Evolutionary conservation across 1,140 invertebrate species (phyloP).

Genomic region (Calephelis nemesis): DNA sequence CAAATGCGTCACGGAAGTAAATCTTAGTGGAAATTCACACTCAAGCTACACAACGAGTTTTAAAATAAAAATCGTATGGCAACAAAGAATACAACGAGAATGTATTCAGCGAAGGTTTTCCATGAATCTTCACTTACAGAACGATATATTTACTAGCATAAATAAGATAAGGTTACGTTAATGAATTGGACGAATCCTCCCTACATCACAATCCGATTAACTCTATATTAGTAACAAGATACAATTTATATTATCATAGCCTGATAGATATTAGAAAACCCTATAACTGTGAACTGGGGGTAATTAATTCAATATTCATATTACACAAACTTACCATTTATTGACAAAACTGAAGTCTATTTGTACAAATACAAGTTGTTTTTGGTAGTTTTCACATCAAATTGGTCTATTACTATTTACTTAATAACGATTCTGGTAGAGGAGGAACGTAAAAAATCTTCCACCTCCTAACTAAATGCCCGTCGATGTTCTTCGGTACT

Average conservation of each 20-base stretch:
- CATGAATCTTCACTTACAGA: neutral
- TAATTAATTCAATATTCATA: neutral
- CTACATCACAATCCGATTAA: constrained; percentile 8
- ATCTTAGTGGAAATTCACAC: too few species aligned
- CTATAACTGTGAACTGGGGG: neutral
- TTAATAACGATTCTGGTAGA: too few species aligned
- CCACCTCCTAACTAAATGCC: too few species aligned
- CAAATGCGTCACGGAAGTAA: too few species aligned
- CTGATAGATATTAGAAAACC: neutral
- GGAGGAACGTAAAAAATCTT: too few species aligned
- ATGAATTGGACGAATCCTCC: neutral
- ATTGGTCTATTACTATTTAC: too few species aligned
- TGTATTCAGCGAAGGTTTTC: neutral
- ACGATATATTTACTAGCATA: constrained; percentile 3
- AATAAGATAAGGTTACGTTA: constrained; percentile 6
- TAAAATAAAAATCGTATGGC: constrained; percentile 5
- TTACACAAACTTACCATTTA: too few species aligned
- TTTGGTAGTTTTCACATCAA: too few species aligned
- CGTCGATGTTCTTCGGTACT: too few species aligned
- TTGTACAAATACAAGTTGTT: too few species aligned
- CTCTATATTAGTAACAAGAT: constrained; percentile 14
- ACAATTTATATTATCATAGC: constrained; percentile 15
- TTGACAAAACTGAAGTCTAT: too few species aligned
- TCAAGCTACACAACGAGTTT: too few species aligned
- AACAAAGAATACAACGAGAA: neutral